A percentile compares a stretch with the other conserved stretches of the same genome.
These are phyloP conservation scores for Crypturellus tataupa DNA, from an alignment of 2,797 vertebrate genomes.

Conservation along the genomic window DNA sequence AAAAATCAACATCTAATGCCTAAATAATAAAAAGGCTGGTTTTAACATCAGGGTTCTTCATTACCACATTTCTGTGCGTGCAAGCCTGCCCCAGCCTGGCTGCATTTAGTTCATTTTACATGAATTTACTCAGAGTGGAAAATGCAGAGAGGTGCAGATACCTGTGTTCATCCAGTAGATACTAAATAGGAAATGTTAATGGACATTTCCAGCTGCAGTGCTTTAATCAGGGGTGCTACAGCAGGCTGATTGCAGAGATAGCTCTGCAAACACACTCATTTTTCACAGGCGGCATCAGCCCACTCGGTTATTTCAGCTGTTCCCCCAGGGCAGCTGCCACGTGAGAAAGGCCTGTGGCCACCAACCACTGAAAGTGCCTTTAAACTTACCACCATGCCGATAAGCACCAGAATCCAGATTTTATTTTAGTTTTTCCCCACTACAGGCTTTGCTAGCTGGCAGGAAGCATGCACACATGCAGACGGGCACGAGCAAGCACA, in stretches of 20 bases:
- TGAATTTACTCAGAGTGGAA: background rate
- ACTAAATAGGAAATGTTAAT: background rate
- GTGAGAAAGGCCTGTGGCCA: background rate
- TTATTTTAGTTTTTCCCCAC: background rate
- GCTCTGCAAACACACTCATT: background rate
- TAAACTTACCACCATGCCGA: background rate
- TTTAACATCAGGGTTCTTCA: background rate
- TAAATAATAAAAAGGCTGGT: background rate
- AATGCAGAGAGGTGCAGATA: background rate
- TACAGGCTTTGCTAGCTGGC: background rate
- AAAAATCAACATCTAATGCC: background rate
- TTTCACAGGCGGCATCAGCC: background rate
- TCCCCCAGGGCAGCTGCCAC: background rate
- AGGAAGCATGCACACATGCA: background rate
- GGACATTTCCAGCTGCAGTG: background rate
- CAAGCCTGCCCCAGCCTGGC: background rate
- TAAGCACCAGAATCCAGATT: background rate
- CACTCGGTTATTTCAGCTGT: background rate
- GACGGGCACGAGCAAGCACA: rapidly evolving
- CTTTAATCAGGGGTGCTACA: rapidly evolving
- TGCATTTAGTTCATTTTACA: background rate
- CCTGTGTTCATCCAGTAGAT: no score
- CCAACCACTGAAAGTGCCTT: background rate
- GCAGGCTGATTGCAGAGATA: background rate
- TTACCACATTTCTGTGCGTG: background rate